Evolutionary conservation across 2,888 invertebrate species (phyloP), one percentile per base, ranked within the genome.

Genomic region (Erannis defoliaria): DNA sequence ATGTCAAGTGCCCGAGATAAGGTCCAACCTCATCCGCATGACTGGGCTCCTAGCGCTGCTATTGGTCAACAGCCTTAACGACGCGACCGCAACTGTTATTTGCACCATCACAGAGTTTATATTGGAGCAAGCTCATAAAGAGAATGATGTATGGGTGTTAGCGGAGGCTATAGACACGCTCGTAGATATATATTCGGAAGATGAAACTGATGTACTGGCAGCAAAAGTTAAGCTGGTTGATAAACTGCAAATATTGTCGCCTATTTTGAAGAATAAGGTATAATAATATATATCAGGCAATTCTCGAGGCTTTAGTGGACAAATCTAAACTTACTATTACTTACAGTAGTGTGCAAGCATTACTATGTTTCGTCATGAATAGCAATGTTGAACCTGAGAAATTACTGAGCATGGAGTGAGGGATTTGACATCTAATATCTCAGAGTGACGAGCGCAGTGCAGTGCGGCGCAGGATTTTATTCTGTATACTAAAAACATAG

Each of bases 151-250:
- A 6, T 96, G 96, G 95, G 94, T 96, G 5, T 87, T 95, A 33
- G 96, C 96, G 0, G 97, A 97, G 88, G 94, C 96, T 3, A 80
- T 97, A 37, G 97, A 97, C 77, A 94, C 96, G 0, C 77, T 97
- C 23, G 96, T 97, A 85, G 97, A 97, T 78, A 94, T 97, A 70
- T 97, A 96, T 84, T 94, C 96, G 0, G 96, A 96, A 76, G 97
- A 97, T 76, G 95, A 96, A 76, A 95, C 96, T 57, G 95, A 96
- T 79, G 76, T 78, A 18, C 84, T 96, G 60, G 95, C 96, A 0
- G 88, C 88, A 62, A 95, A 95, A 77, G 91, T 96, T 14, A 93
- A 94, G 67, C 89, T 97, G 50, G 92, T 95, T 1, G 94, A 94
- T n/a, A 95, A 94, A 75, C 84, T 96, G 14, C 85, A 90, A 33